These are phyloP conservation scores for Copsychus sechellarum DNA, from an alignment of 2,113 vertebrate species.

Conservation along the genomic window DNA sequence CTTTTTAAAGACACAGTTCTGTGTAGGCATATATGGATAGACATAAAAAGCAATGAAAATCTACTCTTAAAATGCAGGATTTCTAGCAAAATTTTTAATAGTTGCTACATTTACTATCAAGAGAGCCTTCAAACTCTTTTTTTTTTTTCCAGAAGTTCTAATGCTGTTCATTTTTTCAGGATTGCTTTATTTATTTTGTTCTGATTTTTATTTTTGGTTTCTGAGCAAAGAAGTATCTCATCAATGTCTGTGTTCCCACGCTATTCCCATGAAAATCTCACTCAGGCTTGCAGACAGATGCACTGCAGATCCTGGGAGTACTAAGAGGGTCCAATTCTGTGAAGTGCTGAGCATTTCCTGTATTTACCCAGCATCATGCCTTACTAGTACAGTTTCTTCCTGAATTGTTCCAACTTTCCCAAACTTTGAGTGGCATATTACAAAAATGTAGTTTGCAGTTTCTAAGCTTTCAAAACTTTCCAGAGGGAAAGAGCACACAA, in stretches of 20 bases:
- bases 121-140: not conserved
- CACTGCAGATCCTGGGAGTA: not conserved
- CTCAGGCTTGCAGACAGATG: constrained; percentile 1
- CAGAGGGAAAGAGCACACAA: not conserved
- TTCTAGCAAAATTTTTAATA: not conserved
- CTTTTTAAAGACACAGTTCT: not conserved
- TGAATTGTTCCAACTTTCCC: not conserved
- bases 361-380: not conserved
- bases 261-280: constrained; percentile 27
- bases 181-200: not conserved
- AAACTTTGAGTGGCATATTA: not conserved
- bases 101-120: not conserved
- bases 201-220: constrained; percentile 38
- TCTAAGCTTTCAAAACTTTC: constrained; percentile 40
- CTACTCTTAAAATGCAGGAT: not conserved
- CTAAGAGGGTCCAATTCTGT: not conserved
- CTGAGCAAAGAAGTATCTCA: not conserved
- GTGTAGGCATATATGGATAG: not conserved
- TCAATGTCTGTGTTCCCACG: not conserved
- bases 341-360: not conserved
- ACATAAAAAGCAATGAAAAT: not conserved
- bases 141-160: not conserved
- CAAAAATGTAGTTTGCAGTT: not conserved
- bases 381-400: not conserved
- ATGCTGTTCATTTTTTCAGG: not conserved